Conservation (phyloP, 2,113 vertebrate species). For the Mixornis gularis region DNA sequence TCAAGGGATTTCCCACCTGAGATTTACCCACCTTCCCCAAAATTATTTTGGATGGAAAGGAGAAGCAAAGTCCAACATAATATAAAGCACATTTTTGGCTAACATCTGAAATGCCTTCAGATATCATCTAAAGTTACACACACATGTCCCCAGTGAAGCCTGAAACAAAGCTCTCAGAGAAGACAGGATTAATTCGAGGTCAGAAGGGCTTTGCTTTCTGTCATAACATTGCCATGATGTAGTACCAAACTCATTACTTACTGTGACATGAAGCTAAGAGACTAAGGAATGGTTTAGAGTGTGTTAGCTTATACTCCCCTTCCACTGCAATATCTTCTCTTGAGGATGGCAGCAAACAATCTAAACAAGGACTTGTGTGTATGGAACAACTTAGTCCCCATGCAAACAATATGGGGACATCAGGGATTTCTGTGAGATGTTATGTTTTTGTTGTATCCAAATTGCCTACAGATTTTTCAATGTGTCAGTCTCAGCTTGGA, state of each 20-base stretch:
- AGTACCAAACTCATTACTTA: slow-evolving; percentile 66
- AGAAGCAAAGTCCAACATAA: slow-evolving; percentile 2
- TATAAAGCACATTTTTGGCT: slow-evolving; percentile 55
- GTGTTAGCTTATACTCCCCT: slow-evolving; percentile 31
- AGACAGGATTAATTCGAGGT: slow-evolving; percentile 59
- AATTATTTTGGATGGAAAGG: slow-evolving; percentile 2
- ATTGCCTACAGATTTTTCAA: slow-evolving; percentile 44
- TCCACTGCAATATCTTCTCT: slow-evolving; percentile 29
- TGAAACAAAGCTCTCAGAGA: slow-evolving; percentile 54
- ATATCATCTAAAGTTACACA: slow-evolving; percentile 57
- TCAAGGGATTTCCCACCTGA: slow-evolving; percentile 26
- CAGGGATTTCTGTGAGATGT: slow-evolving; percentile 30
- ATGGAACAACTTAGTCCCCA: slow-evolving; percentile 54
- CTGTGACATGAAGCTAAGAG: slow-evolving; percentile 45
- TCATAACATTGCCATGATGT: slow-evolving; percentile 68
- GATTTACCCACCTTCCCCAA: background rate
- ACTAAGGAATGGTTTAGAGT: slow-evolving; percentile 46
- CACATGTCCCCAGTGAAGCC: slow-evolving; percentile 43
- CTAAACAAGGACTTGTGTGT: slow-evolving; percentile 51
- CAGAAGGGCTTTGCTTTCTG: slow-evolving; percentile 61
- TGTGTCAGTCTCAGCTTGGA: background rate
- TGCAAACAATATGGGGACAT: slow-evolving; percentile 48
- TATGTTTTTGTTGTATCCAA: slow-evolving; percentile 1
- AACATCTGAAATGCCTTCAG: slow-evolving; percentile 52
- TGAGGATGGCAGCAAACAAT: slow-evolving; percentile 56